These are phyloP conservation scores for Megalopta genalis DNA, from an alignment of 1,140 invertebrate genomes.

Conservation along the genomic window DNA sequence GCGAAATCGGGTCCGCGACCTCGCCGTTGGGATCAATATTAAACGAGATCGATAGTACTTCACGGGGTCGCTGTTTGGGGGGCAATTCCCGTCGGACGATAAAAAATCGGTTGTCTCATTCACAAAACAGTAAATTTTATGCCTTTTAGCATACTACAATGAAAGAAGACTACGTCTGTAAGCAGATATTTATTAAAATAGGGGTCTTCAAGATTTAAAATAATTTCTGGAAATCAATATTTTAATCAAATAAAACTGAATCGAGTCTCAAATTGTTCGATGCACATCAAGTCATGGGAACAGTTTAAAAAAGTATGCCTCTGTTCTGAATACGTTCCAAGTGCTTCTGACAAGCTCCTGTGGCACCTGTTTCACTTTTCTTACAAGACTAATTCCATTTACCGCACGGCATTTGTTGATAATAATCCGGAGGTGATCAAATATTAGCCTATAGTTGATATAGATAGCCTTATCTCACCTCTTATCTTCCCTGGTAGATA, in stretches of 20 bases:
- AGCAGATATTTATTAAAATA: background rate
- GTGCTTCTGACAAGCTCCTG: background rate
- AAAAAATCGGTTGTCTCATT: background rate
- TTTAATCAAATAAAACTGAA: too few relatives aligned
- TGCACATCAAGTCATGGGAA: too few relatives aligned
- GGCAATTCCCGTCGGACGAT: background rate
- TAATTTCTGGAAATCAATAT: too few relatives aligned
- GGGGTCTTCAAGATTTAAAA: background rate
- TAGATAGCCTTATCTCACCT: background rate
- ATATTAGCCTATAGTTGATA: background rate
- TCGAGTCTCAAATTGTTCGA: too few relatives aligned
- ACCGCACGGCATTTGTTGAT: background rate
- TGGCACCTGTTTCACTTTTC: background rate
- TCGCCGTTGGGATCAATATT: slow-evolving; percentile 35
- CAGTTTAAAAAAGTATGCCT: too few relatives aligned
- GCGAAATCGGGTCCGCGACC: slow-evolving; percentile 17
- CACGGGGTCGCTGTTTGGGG: background rate
- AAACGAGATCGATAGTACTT: slow-evolving; percentile 27
- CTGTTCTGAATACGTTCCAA: background rate
- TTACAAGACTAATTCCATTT: background rate
- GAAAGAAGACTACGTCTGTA: too few relatives aligned
- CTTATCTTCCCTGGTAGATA: background rate
- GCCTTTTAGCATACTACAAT: too few relatives aligned
- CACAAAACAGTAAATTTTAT: background rate
- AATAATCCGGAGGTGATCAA: background rate